Conservation (phyloP, 2,888 invertebrate genomes). For the Ochropacha duplaris region DNA sequence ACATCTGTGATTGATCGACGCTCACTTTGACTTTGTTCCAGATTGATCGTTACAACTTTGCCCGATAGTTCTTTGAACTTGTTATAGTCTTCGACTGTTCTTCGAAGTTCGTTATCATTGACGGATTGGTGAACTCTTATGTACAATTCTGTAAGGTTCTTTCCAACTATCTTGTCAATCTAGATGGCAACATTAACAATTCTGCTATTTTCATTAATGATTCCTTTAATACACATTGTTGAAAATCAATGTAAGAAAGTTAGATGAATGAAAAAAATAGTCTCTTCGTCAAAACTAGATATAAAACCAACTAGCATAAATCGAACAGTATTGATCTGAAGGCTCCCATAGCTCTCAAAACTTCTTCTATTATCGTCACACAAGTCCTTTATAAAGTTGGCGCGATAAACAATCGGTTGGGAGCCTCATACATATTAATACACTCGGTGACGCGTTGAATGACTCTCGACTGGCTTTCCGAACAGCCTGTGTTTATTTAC, state of each 20-base stretch:
- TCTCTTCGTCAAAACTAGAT: neutral
- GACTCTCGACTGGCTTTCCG: conserved; percentile 45
- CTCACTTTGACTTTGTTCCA: conserved; percentile 3
- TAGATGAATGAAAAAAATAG: neutral
- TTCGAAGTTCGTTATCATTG: neutral
- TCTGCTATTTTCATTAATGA: no score
- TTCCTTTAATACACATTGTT: neutral
- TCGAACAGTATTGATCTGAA: neutral
- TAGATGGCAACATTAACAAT: neutral
- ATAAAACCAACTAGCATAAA: neutral
- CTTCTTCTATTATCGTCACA: conserved; percentile 26
- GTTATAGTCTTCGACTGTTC: neutral
- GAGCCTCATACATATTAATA: conserved; percentile 66
- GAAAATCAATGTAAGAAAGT: neutral
- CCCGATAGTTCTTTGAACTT: conserved; percentile 1
- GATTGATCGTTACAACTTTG: neutral
- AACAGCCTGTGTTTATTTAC: conserved; percentile 46
- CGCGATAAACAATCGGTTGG: conserved; percentile 37
- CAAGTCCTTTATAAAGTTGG: conserved; percentile 37
- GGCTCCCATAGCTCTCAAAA: conserved; percentile 6
- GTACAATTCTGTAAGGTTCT: neutral
- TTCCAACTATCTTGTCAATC: neutral
- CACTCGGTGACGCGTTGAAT: conserved; percentile 49
- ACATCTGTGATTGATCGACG: conserved; percentile 28
- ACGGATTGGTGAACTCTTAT: neutral